A percentile compares a stretch with the other conserved stretches of the same genome.
phyloP scores from a whole-genome alignment of 37 sponge, comb jelly and placozoan species.

The Tethya wilhelma region DNA sequence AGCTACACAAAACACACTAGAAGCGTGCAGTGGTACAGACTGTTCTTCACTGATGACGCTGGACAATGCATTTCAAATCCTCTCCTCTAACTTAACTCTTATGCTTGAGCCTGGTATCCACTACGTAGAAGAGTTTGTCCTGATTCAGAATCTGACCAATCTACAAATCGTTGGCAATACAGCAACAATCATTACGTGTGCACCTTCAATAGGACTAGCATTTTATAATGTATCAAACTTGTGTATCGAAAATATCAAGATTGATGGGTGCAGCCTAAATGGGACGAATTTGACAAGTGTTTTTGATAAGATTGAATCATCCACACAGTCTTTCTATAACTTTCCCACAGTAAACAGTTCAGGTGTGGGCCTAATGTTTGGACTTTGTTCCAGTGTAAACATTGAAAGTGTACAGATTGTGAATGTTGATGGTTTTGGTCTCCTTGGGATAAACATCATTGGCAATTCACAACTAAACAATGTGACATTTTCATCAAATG shows the following conservation, averaged over 20 bases:
- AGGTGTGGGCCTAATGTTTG: slow-evolving; percentile 10
- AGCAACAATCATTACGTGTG: slow-evolving; percentile 26
- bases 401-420: slow-evolving; percentile 24
- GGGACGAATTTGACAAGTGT: background rate
- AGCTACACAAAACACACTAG: too few relatives aligned
- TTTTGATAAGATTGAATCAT: background rate
- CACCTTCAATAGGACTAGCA: slow-evolving; percentile 21
- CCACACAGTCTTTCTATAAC: slow-evolving; percentile 3
- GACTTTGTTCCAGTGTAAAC: background rate
- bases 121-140: background rate
- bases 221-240: slow-evolving; percentile 29
- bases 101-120: slow-evolving; percentile 27
- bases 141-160: background rate
- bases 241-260: slow-evolving; percentile 1
- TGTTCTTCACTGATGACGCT: too few relatives aligned
- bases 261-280: slow-evolving; percentile 39
- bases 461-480: slow-evolving; percentile 18
- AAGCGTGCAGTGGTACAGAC: too few relatives aligned
- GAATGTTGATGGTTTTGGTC: slow-evolving; percentile 32
- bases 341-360: background rate
- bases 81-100: slow-evolving; percentile 7
- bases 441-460: slow-evolving; percentile 41
- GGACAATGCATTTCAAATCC: slow-evolving; percentile 7
- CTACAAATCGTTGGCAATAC: slow-evolving; percentile 15
- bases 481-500: slow-evolving; percentile 12